phyloP scores from a whole-genome alignment of 2,797 vertebrate genomes.

The Lepilemur ruficaudatus region DNA sequence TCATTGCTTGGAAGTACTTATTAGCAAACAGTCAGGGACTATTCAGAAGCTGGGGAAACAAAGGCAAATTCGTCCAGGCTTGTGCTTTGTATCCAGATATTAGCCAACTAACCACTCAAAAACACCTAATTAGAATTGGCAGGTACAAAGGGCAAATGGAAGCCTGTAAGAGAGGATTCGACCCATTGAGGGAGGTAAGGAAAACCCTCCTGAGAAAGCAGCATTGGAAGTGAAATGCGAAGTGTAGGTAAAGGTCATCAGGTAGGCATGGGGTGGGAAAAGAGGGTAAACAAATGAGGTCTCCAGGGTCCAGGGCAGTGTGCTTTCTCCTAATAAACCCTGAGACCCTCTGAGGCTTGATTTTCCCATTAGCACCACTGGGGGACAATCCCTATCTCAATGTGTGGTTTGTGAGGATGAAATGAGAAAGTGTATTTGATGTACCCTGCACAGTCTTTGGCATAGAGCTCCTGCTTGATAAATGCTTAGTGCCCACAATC shows the following conservation, averaged over 20 bases:
- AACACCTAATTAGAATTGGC: neutral
- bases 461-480: neutral
- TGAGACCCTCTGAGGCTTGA: neutral
- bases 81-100: neutral
- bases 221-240: neutral
- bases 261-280: neutral
- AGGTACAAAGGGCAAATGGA: neutral
- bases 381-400: neutral
- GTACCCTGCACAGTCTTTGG: neutral
- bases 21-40: neutral
- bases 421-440: neutral
- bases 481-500: neutral
- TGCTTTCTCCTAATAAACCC: neutral
- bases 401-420: neutral
- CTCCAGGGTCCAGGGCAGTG: neutral
- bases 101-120: neutral
- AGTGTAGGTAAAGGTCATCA: neutral
- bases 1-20: neutral
- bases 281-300: neutral
- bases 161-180: neutral
- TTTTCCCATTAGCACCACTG: neutral
- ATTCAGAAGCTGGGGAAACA: neutral
- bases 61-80: neutral
- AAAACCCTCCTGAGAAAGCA: neutral
- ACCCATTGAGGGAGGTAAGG: neutral